These are phyloP conservation scores for Oxygymnocypris stewartii DNA, from an alignment of 2,113 vertebrate genomes.

Conservation along the genomic window DNA sequence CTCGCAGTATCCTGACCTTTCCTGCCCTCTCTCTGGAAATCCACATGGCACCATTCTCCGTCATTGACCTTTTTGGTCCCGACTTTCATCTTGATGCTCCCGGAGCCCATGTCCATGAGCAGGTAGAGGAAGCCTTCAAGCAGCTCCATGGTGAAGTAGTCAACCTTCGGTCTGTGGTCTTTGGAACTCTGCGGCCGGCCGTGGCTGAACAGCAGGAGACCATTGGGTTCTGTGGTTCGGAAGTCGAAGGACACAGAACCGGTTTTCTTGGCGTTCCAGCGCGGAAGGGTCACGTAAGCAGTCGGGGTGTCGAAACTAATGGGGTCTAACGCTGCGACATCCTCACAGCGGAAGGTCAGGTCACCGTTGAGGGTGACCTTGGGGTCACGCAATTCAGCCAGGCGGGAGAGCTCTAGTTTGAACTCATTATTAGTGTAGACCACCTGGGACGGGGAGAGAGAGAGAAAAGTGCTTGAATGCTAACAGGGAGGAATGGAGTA, in stretches of 20 bases:
- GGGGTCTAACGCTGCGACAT: conserved; percentile 86
- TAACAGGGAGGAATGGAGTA: conserved; percentile 42
- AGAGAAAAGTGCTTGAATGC: background rate
- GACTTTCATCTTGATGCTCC: conserved; percentile 86
- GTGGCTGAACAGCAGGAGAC: conserved; percentile 87
- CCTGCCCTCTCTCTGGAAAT: conserved; percentile 89
- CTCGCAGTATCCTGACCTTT: conserved; percentile 75
- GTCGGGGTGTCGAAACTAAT: conserved; percentile 85
- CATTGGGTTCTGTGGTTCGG: conserved; percentile 86
- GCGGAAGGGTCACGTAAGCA: conserved; percentile 83
- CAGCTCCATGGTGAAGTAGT: conserved; percentile 90
- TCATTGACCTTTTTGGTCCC: conserved; percentile 85
- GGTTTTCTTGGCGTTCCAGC: conserved; percentile 84
- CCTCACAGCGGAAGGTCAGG: conserved; percentile 87
- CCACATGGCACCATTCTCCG: conserved; percentile 93
- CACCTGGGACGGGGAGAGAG: conserved; percentile 74
- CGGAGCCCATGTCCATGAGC: conserved; percentile 92
- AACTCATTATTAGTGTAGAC: conserved; percentile 97
- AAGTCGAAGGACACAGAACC: conserved; percentile 93
- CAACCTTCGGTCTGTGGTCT: conserved; percentile 74
- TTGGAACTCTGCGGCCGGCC: conserved; percentile 73
- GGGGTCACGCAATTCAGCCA: conserved; percentile 86
- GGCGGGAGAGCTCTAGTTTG: conserved; percentile 88
- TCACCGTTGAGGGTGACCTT: conserved; percentile 90
- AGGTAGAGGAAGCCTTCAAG: conserved; percentile 88